Conservation (phyloP, 2,797 vertebrate species). For the Valencia hispanica region DNA sequence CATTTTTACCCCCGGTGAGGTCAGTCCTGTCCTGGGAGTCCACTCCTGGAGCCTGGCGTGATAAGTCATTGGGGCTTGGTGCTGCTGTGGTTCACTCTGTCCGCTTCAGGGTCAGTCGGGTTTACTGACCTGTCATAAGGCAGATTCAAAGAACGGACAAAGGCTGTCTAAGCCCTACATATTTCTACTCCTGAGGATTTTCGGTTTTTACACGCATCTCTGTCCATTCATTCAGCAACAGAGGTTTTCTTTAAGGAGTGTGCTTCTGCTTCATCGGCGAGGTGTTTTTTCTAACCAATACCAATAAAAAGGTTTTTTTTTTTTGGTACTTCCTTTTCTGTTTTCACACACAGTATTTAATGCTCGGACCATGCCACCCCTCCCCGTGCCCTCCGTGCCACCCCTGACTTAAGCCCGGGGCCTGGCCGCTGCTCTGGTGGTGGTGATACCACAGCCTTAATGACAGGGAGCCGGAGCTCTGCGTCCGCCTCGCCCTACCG, state of each 20-base stretch:
- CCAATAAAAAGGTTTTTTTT: slow-evolving; percentile 34
- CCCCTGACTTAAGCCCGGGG: slow-evolving; percentile 74
- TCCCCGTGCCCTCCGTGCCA: slow-evolving; percentile 79
- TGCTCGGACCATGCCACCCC: slow-evolving; percentile 46
- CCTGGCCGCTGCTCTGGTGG: slow-evolving; percentile 64
- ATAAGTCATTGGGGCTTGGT: slow-evolving; percentile 75
- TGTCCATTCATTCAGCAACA: too few relatives aligned
- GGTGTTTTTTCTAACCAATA: slow-evolving; percentile 65
- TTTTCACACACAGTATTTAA: slow-evolving; percentile 32
- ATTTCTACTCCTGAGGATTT: background rate
- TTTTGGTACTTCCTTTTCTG: slow-evolving; percentile 5
- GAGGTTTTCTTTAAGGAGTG: slow-evolving; percentile 5
- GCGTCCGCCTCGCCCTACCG: slow-evolving; percentile 76
- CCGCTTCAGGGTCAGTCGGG: slow-evolving; percentile 60
- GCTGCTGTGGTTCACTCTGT: slow-evolving; percentile 51
- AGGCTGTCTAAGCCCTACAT: slow-evolving; percentile 36
- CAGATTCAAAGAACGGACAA: slow-evolving; percentile 16
- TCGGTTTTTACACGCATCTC: background rate
- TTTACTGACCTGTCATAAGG: slow-evolving; percentile 54
- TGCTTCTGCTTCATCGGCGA: slow-evolving; percentile 27
- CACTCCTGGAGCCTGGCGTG: slow-evolving; percentile 58
- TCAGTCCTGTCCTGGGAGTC: slow-evolving; percentile 72
- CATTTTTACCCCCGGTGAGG: slow-evolving; percentile 76
- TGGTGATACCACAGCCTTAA: slow-evolving; percentile 73
- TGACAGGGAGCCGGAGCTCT: slow-evolving; percentile 70